A percentile compares a stretch with the other conserved stretches of the same genome.
Evolutionary conservation across 1,140 invertebrate species (phyloP).

Genomic region (Leguminivora glycinivorella): DNA sequence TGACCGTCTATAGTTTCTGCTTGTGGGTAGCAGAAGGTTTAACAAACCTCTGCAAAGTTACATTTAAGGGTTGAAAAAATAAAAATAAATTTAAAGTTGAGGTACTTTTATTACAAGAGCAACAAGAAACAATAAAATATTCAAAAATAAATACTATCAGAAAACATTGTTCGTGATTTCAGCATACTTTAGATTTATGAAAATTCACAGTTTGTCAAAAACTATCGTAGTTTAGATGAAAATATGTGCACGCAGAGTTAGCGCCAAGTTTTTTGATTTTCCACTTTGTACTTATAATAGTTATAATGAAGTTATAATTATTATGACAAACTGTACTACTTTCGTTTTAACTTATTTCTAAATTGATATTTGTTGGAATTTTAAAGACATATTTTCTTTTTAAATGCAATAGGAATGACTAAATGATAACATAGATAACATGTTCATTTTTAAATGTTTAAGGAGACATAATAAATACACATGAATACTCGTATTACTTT

Average conservation of each 20-base stretch:
- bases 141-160: slow-evolving; percentile 9
- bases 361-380: not conserved
- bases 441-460: not conserved
- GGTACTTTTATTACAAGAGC: not conserved
- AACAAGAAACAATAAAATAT: slow-evolving; percentile 22
- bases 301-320: not conserved
- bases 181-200: not conserved
- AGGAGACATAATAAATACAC: not conserved
- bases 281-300: not conserved
- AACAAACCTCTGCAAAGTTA: not conserved
- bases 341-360: not conserved
- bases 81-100: not conserved
- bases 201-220: not conserved
- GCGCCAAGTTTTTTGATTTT: not conserved
- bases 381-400: not conserved
- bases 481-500: not conserved
- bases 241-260: not conserved
- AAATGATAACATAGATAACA: not conserved
- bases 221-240: not conserved
- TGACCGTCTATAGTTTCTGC: no score
- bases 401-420: slow-evolving; percentile 2
- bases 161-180: not conserved
- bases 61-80: not conserved
- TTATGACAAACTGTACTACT: not conserved
- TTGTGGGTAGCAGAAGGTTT: no score